Conservation (phyloP, 2,888 invertebrate genomes). For the Abrostola triplasia region DNA sequence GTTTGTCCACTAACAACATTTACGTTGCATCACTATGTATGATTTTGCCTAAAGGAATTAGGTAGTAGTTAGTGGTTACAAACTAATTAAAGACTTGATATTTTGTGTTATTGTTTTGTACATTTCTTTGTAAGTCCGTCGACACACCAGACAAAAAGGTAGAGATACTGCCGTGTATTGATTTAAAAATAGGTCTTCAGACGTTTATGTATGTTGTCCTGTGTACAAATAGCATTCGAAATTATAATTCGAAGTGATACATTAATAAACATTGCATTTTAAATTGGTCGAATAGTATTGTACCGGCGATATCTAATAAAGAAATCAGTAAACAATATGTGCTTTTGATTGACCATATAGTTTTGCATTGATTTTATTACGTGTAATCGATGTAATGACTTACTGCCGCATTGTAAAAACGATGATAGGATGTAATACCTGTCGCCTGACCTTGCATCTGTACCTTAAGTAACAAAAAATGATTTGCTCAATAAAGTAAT, state of each 20-base stretch:
- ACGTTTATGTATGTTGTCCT: constrained; percentile 71
- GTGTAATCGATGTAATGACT: constrained; percentile 33
- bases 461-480: constrained; percentile 55
- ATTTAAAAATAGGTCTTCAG: constrained; percentile 57
- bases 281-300: constrained; percentile 82
- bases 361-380: constrained; percentile 51
- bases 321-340: constrained; percentile 73
- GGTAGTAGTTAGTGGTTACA: constrained; percentile 5
- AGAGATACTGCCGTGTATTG: constrained; percentile 66
- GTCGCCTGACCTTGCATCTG: constrained; percentile 65
- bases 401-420: constrained; percentile 41
- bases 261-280: constrained; percentile 81
- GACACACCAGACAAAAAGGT: constrained; percentile 76
- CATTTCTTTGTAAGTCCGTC: constrained; percentile 27
- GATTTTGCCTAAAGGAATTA: constrained; percentile 6
- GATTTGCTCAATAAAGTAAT: constrained; percentile 57
- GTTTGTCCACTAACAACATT: constrained; percentile 33
- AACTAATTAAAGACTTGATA: constrained; percentile 28
- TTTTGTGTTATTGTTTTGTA: constrained; percentile 35
- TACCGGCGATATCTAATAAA: constrained; percentile 85
- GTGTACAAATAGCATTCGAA: constrained; percentile 83
- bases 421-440: constrained; percentile 62
- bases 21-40: constrained; percentile 16
- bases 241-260: constrained; percentile 78
- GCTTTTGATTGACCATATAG: constrained; percentile 60